phyloP scores from a whole-genome alignment of 1,140 invertebrate genomes.

The Pseudomyrmex flavicornis region DNA sequence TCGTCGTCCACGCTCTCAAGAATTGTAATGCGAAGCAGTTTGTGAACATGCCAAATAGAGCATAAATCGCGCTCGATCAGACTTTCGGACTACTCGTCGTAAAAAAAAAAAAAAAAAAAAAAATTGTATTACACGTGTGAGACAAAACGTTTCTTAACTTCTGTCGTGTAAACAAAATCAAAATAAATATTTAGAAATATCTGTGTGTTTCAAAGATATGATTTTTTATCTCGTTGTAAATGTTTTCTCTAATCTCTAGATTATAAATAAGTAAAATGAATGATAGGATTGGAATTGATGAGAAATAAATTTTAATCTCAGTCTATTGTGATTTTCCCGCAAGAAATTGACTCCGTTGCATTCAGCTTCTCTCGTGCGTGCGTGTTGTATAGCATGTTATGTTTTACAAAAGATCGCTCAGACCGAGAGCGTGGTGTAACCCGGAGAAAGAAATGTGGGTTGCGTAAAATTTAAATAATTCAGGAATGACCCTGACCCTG shows the following conservation, averaged over 20 bases:
- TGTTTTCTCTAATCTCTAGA: too few relatives aligned
- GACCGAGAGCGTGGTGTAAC: neutral
- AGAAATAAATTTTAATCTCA: neutral
- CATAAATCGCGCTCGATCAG: neutral
- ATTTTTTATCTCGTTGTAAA: too few relatives aligned
- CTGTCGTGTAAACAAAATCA: too few relatives aligned
- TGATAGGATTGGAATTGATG: neutral
- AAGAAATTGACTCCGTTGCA: neutral
- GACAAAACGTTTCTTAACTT: too few relatives aligned
- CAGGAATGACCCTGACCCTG: constrained; percentile 76
- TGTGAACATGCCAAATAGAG: neutral
- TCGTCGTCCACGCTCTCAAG: neutral
- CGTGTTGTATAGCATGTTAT: neutral
- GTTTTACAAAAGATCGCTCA: constrained; percentile 35
- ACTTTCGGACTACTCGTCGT: neutral
- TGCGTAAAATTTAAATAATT: constrained; percentile 79
- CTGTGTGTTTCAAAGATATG: too few relatives aligned
- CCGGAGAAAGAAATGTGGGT: constrained; percentile 62
- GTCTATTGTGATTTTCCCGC: neutral
- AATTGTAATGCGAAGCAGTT: constrained; percentile 17
- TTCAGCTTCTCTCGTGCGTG: neutral
- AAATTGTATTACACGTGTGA: too few relatives aligned
- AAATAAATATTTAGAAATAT: too few relatives aligned
- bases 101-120: too few relatives aligned
- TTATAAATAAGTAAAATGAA: too few relatives aligned